These are phyloP conservation scores for Ophiothrix spiculata DNA, from an alignment of 35 echinoderm and acorn worm genomes.

Conservation along the genomic window DNA sequence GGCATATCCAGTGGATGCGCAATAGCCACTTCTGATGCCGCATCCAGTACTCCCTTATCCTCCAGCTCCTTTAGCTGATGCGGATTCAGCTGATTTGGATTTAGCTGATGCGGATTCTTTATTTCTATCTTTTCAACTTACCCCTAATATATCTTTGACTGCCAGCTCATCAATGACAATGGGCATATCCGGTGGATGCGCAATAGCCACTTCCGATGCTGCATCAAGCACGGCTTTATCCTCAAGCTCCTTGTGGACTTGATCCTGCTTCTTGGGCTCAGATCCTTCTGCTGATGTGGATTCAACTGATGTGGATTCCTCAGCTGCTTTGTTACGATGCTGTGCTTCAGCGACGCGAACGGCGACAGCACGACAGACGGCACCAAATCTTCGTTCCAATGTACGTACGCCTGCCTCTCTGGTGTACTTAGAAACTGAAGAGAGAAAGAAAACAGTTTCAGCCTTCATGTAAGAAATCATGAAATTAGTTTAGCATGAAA, in stretches of 20 bases:
- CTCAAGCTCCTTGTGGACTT: background rate
- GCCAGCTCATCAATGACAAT: conserved; percentile 92
- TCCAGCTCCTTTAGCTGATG: background rate
- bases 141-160: conserved; percentile 89
- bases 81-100: background rate
- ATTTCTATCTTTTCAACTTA: conserved; percentile 51
- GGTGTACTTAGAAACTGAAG: conserved; percentile 82
- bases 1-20: conserved; percentile 86
- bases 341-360: conserved; percentile 84
- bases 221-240: conserved; percentile 40
- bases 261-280: background rate
- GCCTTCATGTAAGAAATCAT: background rate
- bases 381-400: conserved; percentile 84
- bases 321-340: background rate
- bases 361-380: conserved; percentile 89
- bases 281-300: background rate
- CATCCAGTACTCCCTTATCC: conserved; percentile 31
- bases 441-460: background rate
- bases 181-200: conserved; percentile 92
- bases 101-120: background rate
- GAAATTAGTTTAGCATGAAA: too few relatives aligned
- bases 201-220: conserved; percentile 56
- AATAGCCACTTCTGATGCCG: conserved; percentile 51
- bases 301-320: conserved; percentile 47
- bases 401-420: conserved; percentile 85